A percentile compares a stretch with the other conserved stretches of the same genome.
These are phyloP conservation scores for Troides helena DNA, from an alignment of 2,888 invertebrate species.

Conservation along the genomic window DNA sequence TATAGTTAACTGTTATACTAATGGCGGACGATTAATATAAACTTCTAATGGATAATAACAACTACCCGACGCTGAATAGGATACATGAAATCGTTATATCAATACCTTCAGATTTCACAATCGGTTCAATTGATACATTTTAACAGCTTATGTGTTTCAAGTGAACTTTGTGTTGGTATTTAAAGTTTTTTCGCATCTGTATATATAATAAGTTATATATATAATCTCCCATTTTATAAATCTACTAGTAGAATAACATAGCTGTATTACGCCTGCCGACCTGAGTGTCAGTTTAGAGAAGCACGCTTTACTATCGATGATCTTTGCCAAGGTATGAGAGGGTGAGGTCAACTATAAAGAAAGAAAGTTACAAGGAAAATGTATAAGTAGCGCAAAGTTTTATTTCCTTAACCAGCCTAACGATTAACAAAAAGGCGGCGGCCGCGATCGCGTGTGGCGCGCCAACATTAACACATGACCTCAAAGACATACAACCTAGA, in stretches of 20 bases:
- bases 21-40: constrained; percentile 30
- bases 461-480: constrained; percentile 67
- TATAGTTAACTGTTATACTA: constrained; percentile 40
- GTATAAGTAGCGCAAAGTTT: neutral
- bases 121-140: neutral
- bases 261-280: too few species aligned
- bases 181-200: too few species aligned
- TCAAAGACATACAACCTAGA: constrained; percentile 62
- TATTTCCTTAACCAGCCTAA: constrained; percentile 8
- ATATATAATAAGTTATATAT: too few species aligned
- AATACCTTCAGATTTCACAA: neutral
- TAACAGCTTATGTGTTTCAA: neutral
- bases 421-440: constrained; percentile 33
- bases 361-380: neutral
- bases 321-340: too few species aligned
- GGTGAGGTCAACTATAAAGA: too few species aligned
- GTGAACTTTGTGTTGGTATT: neutral
- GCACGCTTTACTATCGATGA: too few species aligned
- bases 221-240: too few species aligned
- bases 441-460: constrained; percentile 57
- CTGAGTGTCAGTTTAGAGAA: too few species aligned
- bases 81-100: neutral
- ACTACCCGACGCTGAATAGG: neutral
- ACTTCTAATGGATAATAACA: constrained; percentile 19
- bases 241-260: too few species aligned